Base-by-base conservation (phyloP, 1,140 invertebrate genomes). In the Ladona fulva region DNA sequence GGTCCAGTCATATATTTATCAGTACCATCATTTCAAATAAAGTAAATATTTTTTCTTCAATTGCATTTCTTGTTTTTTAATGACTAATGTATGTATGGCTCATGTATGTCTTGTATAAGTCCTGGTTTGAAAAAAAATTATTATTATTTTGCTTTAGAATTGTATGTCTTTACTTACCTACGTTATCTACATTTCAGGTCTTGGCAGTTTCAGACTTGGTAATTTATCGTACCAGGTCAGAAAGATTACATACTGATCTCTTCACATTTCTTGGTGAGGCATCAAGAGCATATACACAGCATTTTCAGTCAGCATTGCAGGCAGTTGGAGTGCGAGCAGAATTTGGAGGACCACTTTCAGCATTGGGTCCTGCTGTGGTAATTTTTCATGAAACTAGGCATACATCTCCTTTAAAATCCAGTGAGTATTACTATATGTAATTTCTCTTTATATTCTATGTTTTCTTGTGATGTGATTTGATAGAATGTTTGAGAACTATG, bases 371-470 rank as follows among this genome's bases (percentile, higher is more conserved):
- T 37, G 88, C 90, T 78, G 87, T 95, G 25, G 89, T 95, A 78
- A 90, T 95, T 79, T 93, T 94, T 85, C 93, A 96, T 83, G 94
- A 95, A 85, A 94, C 94, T 1, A 85, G 87, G 77, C 89, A 94
- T 81, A 95, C 93, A n/a, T 86, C 87, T 82, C 88, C 80, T 5
- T 78, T 87, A 11, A 79, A 80, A 76, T 42, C 80, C 80, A 82
- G 81, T 83, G 82, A 77, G 79, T 77, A 66, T 52, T 42, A 75
- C 11, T 88, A 66, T 82, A 5, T 8, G 29, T 37, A 37, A n/a
- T n/a, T n/a, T n/a, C n/a, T 37, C 29, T 37, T 37, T 89, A 74
- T 83, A 82, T 42, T 85, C 84, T 42, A 85, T 86, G n/a, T n/a
- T 85, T 81, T 79, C 80, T 7, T 24, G 11, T 76, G 6, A 74